Evolutionary conservation across 2,113 vertebrate genomes (phyloP).

Genomic region (Lampris megalopsis): DNA sequence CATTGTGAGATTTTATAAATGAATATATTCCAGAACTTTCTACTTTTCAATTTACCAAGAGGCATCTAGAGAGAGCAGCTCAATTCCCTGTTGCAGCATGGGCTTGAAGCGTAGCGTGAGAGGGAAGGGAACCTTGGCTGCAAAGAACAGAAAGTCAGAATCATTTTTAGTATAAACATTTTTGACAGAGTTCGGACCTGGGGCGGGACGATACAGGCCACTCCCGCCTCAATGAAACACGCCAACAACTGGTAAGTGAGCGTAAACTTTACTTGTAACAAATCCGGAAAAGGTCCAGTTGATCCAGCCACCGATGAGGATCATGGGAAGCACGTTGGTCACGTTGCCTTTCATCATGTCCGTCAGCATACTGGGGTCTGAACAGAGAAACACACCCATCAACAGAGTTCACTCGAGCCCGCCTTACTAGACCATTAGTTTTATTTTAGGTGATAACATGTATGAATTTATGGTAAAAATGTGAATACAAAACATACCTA

Average conservation of each 20-base stretch:
- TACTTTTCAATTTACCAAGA: constrained; percentile 88
- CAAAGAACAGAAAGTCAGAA: constrained; percentile 19
- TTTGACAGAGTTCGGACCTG: not conserved
- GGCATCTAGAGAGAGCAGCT: constrained; percentile 95
- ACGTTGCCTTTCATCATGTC: constrained; percentile 99
- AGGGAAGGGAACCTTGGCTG: constrained; percentile 97
- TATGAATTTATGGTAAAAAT: not conserved
- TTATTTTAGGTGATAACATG: too few species aligned
- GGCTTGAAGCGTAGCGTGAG: constrained; percentile 97
- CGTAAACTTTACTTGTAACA: constrained; percentile 91
- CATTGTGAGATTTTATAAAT: not conserved
- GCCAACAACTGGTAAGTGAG: not conserved
- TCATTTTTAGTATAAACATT: not conserved
- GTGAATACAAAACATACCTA: too few species aligned
- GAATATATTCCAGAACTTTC: not conserved
- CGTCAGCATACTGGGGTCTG: constrained; percentile 98
- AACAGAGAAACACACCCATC: constrained; percentile 21
- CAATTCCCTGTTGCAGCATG: constrained; percentile 98
- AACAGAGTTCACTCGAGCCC: not conserved
- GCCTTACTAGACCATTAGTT: not conserved
- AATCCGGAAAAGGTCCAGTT: constrained; percentile 99
- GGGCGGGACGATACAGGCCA: not conserved
- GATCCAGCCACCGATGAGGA: constrained; percentile 98
- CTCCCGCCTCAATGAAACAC: too few species aligned
- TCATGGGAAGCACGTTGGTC: constrained; percentile 98